Percentiles rank a stretch among this genome's conserved stretches.
phyloP scores from a whole-genome alignment of 1,140 invertebrate species.

The Triops longicaudatus region DNA sequence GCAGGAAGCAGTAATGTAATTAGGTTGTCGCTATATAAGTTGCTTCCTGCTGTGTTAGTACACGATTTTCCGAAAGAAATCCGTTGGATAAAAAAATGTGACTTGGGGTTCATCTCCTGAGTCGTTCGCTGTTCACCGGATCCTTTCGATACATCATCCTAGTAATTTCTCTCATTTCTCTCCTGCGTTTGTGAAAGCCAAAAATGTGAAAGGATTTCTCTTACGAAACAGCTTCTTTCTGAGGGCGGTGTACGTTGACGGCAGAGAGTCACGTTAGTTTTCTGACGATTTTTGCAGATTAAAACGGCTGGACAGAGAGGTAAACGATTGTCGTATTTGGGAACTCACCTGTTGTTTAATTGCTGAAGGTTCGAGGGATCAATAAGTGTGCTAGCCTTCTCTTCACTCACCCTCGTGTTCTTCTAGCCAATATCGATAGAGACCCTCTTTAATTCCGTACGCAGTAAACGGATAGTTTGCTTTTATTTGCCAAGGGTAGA shows the following conservation, averaged over 20 bases:
- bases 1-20: conserved; percentile 11
- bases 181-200: background rate
- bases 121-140: background rate
- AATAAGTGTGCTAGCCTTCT: conserved; percentile 1
- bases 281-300: background rate
- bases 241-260: background rate
- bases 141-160: background rate
- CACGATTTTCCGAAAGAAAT: background rate
- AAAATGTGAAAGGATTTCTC: background rate
- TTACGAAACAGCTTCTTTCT: background rate
- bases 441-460: background rate
- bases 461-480: background rate
- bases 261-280: background rate
- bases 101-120: background rate
- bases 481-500: background rate
- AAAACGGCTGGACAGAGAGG: background rate
- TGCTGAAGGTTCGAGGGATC: background rate
- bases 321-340: background rate
- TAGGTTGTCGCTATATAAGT: conserved; percentile 11
- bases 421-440: background rate
- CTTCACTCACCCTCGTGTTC: background rate
- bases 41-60: conserved; percentile 11
- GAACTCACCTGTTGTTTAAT: conserved; percentile 9
- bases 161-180: background rate
- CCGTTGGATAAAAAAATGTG: background rate